Percentiles rank a stretch among this genome's conserved stretches.
These are phyloP conservation scores for Hylia prasina DNA, from an alignment of 2,113 vertebrate species.

Conservation along the genomic window DNA sequence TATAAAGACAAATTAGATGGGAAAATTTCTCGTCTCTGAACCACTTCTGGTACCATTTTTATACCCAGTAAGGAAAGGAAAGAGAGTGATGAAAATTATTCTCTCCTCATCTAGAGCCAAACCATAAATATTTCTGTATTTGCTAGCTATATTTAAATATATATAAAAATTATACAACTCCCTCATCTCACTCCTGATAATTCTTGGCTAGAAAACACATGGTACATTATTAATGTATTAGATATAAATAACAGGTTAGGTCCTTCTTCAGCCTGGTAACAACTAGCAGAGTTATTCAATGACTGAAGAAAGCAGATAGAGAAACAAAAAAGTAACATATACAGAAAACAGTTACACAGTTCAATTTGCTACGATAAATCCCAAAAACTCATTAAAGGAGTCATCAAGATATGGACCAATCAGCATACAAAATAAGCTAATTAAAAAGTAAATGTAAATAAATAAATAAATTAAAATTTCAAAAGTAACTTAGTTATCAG, in stretches of 20 bases:
- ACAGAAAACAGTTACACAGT: not conserved
- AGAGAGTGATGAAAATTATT: not conserved
- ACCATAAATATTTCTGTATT: constrained; percentile 20
- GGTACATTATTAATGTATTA: not conserved
- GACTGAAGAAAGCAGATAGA: not conserved
- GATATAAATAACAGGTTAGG: not conserved
- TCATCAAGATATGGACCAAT: not conserved
- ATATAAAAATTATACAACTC: not conserved
- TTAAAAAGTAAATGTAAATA: not conserved
- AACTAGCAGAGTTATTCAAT: not conserved
- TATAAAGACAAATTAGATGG: not conserved
- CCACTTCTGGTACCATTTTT: not conserved
- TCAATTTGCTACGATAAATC: not conserved
- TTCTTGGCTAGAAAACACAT: not conserved
- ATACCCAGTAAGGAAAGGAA: constrained; percentile 3
- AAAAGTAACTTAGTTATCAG: not conserved
- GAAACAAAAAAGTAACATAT: not conserved
- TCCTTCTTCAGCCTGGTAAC: not conserved
- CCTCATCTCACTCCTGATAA: not conserved
- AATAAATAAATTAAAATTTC: not conserved
- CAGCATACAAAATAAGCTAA: not conserved
- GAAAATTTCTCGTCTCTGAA: not conserved
- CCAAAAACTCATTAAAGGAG: not conserved
- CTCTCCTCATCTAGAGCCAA: not conserved
- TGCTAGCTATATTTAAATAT: constrained; percentile 6